These are phyloP conservation scores for Blastobasis adustella DNA, from an alignment of 2,888 invertebrate genomes.

Conservation along the genomic window DNA sequence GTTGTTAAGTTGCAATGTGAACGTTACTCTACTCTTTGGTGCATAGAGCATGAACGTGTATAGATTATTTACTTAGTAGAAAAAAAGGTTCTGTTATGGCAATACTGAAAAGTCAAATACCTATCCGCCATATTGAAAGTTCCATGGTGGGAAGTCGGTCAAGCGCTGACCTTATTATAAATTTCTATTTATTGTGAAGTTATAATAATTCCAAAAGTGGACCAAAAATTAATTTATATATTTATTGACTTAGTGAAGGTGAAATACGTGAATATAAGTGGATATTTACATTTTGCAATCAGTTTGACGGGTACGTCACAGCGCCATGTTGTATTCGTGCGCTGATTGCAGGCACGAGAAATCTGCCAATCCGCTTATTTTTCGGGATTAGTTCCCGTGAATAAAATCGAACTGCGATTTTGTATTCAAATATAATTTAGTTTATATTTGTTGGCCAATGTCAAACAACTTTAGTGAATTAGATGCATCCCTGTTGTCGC, in stretches of 20 bases:
- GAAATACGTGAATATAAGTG: slow-evolving; percentile 28
- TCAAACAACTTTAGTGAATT: slow-evolving; percentile 65
- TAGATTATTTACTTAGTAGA: not conserved
- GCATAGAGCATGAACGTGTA: not conserved
- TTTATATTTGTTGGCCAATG: slow-evolving; percentile 72
- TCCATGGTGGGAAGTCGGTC: slow-evolving; percentile 66
- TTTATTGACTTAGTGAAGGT: slow-evolving; percentile 39
- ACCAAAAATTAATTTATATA: slow-evolving; percentile 42
- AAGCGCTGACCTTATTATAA: slow-evolving; percentile 64
- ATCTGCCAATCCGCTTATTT: slow-evolving; percentile 74
- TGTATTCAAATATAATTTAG: slow-evolving; percentile 71
- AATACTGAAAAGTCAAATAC: slow-evolving; percentile 48
- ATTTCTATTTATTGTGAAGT: slow-evolving; percentile 45
- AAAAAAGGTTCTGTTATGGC: slow-evolving; percentile 21
- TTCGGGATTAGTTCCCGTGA: slow-evolving; percentile 70
- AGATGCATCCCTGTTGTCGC: slow-evolving; percentile 68
- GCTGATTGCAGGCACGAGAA: slow-evolving; percentile 75
- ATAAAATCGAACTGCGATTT: slow-evolving; percentile 69
- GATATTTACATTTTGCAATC: slow-evolving; percentile 59
- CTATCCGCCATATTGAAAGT: slow-evolving; percentile 69
- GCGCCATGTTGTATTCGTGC: slow-evolving; percentile 77
- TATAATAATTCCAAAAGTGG: slow-evolving; percentile 36
- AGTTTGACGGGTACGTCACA: slow-evolving; percentile 69
- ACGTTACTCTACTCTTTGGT: no score
- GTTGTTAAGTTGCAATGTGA: no score